Evolutionary conservation across 1,140 invertebrate genomes (phyloP).

Genomic region (Bombyx mori): ASM3026992v2 NC_085110.1:13283501-13284000

Average conservation of each 20-base stretch:
- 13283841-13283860: constrained; percentile 79
- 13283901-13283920: neutral
- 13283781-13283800: constrained; percentile 45
- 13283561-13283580: constrained; percentile 11
- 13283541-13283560: constrained; percentile 1
- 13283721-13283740: constrained; percentile 82
- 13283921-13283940: neutral
- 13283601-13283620: constrained; percentile 14
- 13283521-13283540: neutral
- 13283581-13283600: constrained; percentile 22
- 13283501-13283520: too few relatives aligned
- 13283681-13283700: constrained; percentile 77
- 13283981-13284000: too few relatives aligned
- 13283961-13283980: too few relatives aligned
- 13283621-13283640: constrained; percentile 21
- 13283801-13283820: constrained; percentile 40
- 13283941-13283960: too few relatives aligned
- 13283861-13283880: constrained; percentile 20
- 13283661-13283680: constrained; percentile 6
- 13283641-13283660: constrained; percentile 9
- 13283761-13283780: constrained; percentile 51
- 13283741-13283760: constrained; percentile 73
- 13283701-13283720: constrained; percentile 78
- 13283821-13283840: constrained; percentile 72
- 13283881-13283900: neutral